phyloP scores from a whole-genome alignment of 2,888 invertebrate species.

The Emesis furor region DNA sequence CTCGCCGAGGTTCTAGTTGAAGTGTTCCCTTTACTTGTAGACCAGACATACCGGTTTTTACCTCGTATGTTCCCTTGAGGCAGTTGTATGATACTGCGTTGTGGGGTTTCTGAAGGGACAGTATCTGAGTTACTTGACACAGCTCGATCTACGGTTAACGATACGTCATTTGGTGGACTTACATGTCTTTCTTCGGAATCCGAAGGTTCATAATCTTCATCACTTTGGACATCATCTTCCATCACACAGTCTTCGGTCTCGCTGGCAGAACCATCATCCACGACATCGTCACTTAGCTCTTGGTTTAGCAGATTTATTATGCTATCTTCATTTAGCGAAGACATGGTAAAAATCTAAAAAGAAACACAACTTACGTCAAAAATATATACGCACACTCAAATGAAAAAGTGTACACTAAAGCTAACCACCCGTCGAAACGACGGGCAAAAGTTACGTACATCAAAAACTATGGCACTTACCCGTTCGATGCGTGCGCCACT shows the following conservation, averaged over 20 bases:
- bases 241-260: constrained; percentile 23
- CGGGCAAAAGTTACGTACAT: no score
- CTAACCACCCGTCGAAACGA: no score
- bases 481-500: no score
- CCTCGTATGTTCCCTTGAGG: constrained; percentile 27
- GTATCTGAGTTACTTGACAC: neutral
- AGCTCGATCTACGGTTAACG: neutral
- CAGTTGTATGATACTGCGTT: constrained; percentile 17
- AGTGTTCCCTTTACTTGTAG: constrained; percentile 24
- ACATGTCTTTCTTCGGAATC: constrained; percentile 18
- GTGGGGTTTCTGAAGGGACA: neutral
- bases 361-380: no score
- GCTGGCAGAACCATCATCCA: constrained; percentile 12
- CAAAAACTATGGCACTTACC: no score
- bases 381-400: no score
- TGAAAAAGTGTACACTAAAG: no score
- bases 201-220: constrained; percentile 31
- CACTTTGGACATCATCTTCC: constrained; percentile 29
- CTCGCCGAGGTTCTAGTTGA: constrained; percentile 13
- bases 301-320: constrained; percentile 19
- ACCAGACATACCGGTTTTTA: constrained; percentile 20
- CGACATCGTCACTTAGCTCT: neutral
- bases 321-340: constrained; percentile 11
- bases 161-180: constrained; percentile 2
- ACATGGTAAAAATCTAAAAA: constrained; percentile 27